Percentiles rank a stretch among this genome's conserved stretches.
Conservation (phyloP, 1,140 invertebrate species). For the Manduca sexta region DNA sequence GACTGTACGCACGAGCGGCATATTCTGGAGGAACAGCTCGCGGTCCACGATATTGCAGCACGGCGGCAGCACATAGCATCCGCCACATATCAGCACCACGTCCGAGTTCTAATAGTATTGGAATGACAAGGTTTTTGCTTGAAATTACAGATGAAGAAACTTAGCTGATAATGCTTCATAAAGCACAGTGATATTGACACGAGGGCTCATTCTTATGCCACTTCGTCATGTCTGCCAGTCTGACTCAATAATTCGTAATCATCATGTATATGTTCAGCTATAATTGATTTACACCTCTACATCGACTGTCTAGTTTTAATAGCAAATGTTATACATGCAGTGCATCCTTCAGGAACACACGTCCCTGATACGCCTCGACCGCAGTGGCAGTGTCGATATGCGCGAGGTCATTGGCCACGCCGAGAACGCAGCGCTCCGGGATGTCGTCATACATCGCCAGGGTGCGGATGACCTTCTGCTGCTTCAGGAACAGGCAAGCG, state of each 20-base stretch:
- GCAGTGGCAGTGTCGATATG: slow-evolving; percentile 55
- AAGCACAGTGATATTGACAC: no score
- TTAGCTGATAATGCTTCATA: no score
- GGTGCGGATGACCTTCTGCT: slow-evolving; percentile 41
- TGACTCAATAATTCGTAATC: no score
- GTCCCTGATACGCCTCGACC: slow-evolving; percentile 51
- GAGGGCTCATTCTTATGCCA: no score
- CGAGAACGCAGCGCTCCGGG: slow-evolving; percentile 34
- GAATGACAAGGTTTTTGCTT: no score
- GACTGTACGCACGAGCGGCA: slow-evolving; percentile 42
- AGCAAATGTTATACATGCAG: no score
- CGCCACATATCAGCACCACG: slow-evolving; percentile 57
- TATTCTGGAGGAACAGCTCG: slow-evolving; percentile 51
- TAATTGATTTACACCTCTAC: no score
- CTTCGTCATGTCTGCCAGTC: no score
- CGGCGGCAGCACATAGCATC: slow-evolving; percentile 38
- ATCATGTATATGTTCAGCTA: no score
- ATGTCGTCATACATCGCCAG: slow-evolving; percentile 51
- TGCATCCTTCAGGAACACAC: slow-evolving; percentile 34
- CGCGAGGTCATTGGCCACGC: slow-evolving; percentile 48
- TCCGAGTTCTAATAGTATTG: slow-evolving; percentile 32
- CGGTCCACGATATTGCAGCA: slow-evolving; percentile 41
- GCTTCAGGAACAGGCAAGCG: slow-evolving; percentile 46
- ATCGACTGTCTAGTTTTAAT: no score
- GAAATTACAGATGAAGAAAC: no score